A percentile compares a stretch with the other conserved stretches of the same genome.
These are phyloP conservation scores for Bettongia penicillata DNA, from an alignment of 2,113 vertebrate genomes.

Conservation along the genomic window DNA sequence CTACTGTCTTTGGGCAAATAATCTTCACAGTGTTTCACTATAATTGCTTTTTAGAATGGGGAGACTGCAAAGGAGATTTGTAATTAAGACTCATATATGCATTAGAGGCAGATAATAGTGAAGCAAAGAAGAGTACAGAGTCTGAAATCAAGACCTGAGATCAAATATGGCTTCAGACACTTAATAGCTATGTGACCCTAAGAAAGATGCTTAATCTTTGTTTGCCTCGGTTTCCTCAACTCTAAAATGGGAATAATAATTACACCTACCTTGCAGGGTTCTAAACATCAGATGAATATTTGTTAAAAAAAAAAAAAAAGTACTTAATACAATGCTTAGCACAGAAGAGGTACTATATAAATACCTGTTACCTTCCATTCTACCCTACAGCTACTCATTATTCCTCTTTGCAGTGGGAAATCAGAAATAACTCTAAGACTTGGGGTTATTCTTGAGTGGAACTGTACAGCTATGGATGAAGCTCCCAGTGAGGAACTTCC, in stretches of 20 bases:
- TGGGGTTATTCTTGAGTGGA: neutral
- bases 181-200: neutral
- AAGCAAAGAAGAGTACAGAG: accelerated
- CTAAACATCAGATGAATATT: neutral
- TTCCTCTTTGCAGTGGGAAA: neutral
- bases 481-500: neutral
- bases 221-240: neutral
- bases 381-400: neutral
- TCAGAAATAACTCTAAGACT: no score
- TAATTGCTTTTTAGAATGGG: neutral
- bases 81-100: neutral
- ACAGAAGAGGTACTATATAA: neutral
- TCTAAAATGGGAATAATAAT: neutral
- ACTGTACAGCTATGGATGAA: neutral
- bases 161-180: neutral
- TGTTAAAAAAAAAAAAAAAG: neutral
- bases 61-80: neutral
- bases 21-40: neutral
- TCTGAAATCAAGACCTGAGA: neutral
- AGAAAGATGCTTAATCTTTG: neutral
- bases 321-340: neutral
- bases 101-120: neutral
- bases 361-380: neutral
- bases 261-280: neutral
- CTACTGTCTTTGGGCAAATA: neutral